phyloP scores from a whole-genome alignment of 2,113 vertebrate species.

The Rynchops niger region DNA sequence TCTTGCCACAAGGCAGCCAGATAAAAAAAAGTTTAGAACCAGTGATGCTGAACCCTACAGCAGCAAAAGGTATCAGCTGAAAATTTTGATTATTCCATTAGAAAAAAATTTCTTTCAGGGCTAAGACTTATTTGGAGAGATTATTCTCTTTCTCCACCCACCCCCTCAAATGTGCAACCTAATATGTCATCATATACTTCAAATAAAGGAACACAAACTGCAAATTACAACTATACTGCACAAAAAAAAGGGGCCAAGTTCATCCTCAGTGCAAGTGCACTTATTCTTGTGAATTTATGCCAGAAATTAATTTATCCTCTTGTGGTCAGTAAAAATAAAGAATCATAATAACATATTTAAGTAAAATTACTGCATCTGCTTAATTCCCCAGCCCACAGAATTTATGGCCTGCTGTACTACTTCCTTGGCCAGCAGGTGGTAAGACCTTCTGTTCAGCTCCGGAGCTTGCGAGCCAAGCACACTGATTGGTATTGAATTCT shows the following conservation, averaged over 20 bases:
- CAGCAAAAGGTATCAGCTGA: slow-evolving; percentile 58
- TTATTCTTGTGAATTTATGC: neutral
- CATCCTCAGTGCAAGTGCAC: neutral
- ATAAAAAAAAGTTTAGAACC: slow-evolving; percentile 77
- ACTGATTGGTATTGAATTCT: neutral
- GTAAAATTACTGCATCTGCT: slow-evolving; percentile 46
- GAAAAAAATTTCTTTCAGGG: slow-evolving; percentile 36
- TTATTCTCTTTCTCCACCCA: too few relatives aligned
- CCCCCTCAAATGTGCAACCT: neutral
- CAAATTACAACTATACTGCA: neutral
- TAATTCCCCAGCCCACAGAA: slow-evolving; percentile 17
- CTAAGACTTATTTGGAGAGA: neutral
- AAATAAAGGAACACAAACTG: neutral
- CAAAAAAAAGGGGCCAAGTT: neutral
- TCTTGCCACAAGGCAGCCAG: slow-evolving; percentile 81
- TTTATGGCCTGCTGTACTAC: neutral
- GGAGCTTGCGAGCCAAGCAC: neutral
- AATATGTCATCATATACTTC: neutral
- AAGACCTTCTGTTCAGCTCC: slow-evolving; percentile 46
- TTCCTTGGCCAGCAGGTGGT: slow-evolving; percentile 57
- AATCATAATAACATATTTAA: slow-evolving; percentile 3
- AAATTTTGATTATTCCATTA: slow-evolving; percentile 58
- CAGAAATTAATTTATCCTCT: neutral
- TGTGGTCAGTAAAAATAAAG: neutral
- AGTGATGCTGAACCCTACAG: slow-evolving; percentile 54